Evolutionary conservation across 2,888 invertebrate genomes (phyloP), one percentile per base, ranked within the genome.

Genomic region (Globia sparganii): DNA sequence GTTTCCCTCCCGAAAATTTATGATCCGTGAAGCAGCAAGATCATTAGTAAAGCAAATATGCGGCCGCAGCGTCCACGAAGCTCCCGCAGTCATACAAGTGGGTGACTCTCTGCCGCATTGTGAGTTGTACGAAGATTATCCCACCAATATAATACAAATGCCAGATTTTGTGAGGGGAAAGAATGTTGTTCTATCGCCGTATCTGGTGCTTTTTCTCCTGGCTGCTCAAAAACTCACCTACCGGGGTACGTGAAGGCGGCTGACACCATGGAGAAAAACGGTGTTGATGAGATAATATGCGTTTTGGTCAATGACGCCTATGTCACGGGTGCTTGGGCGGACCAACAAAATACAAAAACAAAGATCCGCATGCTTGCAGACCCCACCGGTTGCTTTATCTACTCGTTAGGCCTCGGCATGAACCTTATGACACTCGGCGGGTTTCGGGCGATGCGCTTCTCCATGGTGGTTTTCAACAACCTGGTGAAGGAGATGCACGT

Each of bases 321-420:
- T 94, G 99, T 99, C 1, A 99, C 99, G 99, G 97, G 97, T 15
- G 99, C 99, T 0, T 99, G 99, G 99, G 99, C 98, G 25, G 97
- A 98, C 88, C 97, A 97, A 80, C 98, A 98, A 82, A 97, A 97
- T 62, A 97, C 98, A 13, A 97, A 97, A 75, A 98, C 98, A 90
- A 99, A 99, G 97, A 98, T 98, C 6, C 82, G 85, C 15, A 80
- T 83, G 85, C 2, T 83, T 28, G 82, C 82, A 37, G 82, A 83
- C 61, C 82, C 82, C 25, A 53, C 34, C 11, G 82, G 82, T 11
- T 0, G 1, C 5, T 83, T 84, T 43, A 59, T 70, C 15, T n/a
- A 53, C 11, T 21, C 76, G n/a, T 31, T 84, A 31, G 82, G 85
- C 21, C 85, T 83, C 9, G 85, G 81, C 9, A 70, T 67, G n/a